Evolutionary conservation across 2,888 invertebrate genomes (phyloP), one percentile per base, ranked within the genome.

Genomic region (Euzophera pinguis): DNA sequence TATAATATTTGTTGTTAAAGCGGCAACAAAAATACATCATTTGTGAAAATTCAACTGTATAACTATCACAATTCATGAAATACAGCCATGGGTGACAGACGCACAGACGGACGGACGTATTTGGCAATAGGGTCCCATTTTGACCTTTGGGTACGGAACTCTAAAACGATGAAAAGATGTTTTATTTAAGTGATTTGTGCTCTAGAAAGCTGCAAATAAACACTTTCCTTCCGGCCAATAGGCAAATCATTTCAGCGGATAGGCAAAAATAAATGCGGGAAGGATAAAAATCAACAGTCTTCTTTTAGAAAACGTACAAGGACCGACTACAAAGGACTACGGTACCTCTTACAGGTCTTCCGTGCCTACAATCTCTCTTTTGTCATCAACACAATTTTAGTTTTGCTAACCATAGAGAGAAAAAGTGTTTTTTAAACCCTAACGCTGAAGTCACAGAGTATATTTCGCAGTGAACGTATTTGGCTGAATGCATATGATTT

Each of bases 361-460:
- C 70, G 68, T 67, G 56, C 53, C 67, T 66, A 73, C 76, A 77
- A 77, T 77, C 77, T 76, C 68, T 64, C 70, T 73, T 75, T 73
- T 77, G 71, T 67, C 47, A 50, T 59, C 57, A 56, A 56, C 22
- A 59, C 70, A 50, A 66, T 48, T 17, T 55, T 62, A 53, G 35
- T 29, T 47, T 35, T 43, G 35, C 42, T 13, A 1, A 17, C 41
- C 16, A 12, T 32, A 42, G 10, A 50, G 17, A 27, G 35, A 35
- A 17, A 17, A n/a, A 1, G 9, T 4, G 6, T 34, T 42, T 32
- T 12, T 34, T 13, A 43, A 51, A 45, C 34, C 27, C 42, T 42
- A 35, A 10, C 6, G 9, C 9, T 6, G 14, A 22, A 10, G 13
- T 1, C 1, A 13, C 43, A 51, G 22, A 27, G 51, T 35, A 27